Base-by-base conservation (phyloP, 2,888 invertebrate species). In the Tigriopus californicus region DNA sequence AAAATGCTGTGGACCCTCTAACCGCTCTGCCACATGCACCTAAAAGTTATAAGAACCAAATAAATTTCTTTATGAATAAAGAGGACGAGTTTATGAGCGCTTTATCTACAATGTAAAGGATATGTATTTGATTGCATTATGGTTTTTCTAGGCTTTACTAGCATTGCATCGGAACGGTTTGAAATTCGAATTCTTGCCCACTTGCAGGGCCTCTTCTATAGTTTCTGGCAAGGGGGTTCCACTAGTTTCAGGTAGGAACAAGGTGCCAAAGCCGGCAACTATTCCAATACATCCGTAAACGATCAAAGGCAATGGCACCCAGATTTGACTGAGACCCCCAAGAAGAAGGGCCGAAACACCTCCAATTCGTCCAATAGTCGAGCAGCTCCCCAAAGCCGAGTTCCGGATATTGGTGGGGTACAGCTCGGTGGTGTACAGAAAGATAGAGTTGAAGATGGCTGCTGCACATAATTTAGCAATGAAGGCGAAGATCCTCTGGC, bases 341-440 rank as follows among this genome's bases (percentile, higher is more conserved):
- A 90, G 78, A 65, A 84, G 84, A 0, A 89, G 89, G 0, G 90
- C 85, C 4, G 81, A 65, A 76, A 90, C 85, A 0, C 87, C 86
- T 5, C 90, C 91, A 61, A 89, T 72, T 66, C 90, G 77, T 0
- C 88, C 89, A 60, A 82, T 79, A 73, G 86, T 84, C 0, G 88
- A 89, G 25, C 85, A 81, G 3, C 83, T 74, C 0, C 90, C 90
- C 60, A 90, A 80, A 0, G 87, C 90, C 44, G 84, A 81, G 67
- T 89, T 89, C 33, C 91, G 76, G 0, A 89, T 81, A 1, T 88
- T 83, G 0, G 91, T 91, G 0, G 91, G 90, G 69, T 87, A 90
- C 13, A 89, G 70, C 71, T 91, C 91, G 0, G 87, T 88, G 0
- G 85, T 83, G 69, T 84, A 90, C 15, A 90, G 77, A 69, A 90